Base-by-base conservation (phyloP, 2,797 vertebrate species). In the Gymnoscopelus braueri region DNA sequence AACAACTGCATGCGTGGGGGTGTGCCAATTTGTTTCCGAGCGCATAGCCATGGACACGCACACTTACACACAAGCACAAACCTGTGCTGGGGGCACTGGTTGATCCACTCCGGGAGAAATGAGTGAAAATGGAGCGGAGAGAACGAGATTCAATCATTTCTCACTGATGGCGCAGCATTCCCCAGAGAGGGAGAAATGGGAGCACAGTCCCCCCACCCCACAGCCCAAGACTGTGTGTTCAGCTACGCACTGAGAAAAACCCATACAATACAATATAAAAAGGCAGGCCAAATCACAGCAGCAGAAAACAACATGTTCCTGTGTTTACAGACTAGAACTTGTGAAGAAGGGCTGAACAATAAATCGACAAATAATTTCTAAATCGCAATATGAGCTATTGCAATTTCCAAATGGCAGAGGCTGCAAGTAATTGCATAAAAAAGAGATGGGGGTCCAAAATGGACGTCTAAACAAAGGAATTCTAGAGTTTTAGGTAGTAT, bases 101-200 rank as follows among this genome's bases (percentile, higher is more conserved):
- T 89, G 85, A 89, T 80, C 75, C 82, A 89, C 83, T 88, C 80
- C 76, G 65, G 84, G 81, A 87, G 81, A 89, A 88, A 87, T 78
- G 81, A 90, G 91, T 84, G 81, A 93, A 93, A 93, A 89, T 92
- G 86, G 93, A 93, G 89, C 90, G 65, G 60, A 83, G 87, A 83
- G 87, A 86, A 88, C 85, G 79, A 86, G 81, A 92, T 92, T 93
- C 91, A 94, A 92, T 93, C 89, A 91, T 91, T 88, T 90, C 87
- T 61, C 71, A 89, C 80, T 83, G 88, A 93, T 92, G 90, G 89
- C 77, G 84, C 79, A 65, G 84, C 80, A 81, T 79, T 91, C 92
- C 89, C 91, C 63, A 78, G 91, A 89, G 92, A 91, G 65, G 3
- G 58, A 78, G 89, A 87, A 91, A 91, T 86, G 87, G 91, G 87